Percentiles rank a stretch among this genome's conserved stretches.
Conservation (phyloP, 2,888 invertebrate genomes). For the Zelleria hepariella region DNA sequence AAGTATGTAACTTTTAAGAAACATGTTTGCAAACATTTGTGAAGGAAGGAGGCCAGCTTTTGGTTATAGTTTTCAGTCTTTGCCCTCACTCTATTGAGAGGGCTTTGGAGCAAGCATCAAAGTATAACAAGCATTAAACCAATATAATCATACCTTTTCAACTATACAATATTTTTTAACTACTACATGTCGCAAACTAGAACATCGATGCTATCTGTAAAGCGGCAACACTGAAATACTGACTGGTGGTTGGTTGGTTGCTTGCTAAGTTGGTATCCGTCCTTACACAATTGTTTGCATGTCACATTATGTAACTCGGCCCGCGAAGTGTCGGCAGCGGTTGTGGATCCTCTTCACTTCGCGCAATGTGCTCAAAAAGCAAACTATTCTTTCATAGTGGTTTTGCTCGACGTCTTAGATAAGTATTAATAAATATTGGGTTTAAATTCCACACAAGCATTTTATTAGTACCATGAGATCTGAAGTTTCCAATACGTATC, state of each 20-base stretch:
- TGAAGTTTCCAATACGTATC: constrained; percentile 58
- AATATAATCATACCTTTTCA: constrained; percentile 70
- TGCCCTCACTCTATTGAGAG: constrained; percentile 39
- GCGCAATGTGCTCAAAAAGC: not conserved
- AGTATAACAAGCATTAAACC: constrained; percentile 59
- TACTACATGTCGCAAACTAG: constrained; percentile 67
- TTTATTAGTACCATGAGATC: constrained; percentile 63
- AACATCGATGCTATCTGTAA: constrained; percentile 27
- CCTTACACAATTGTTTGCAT: constrained; percentile 74
- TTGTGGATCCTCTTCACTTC: constrained; percentile 30
- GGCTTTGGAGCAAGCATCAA: constrained; percentile 57
- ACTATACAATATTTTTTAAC: constrained; percentile 54
- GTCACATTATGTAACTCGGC: constrained; percentile 21
- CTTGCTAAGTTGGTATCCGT: constrained; percentile 64
- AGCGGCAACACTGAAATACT: not conserved
- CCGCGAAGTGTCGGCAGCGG: constrained; percentile 19
- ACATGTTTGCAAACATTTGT: constrained; percentile 88
- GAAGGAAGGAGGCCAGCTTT: constrained; percentile 83
- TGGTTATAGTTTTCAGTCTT: constrained; percentile 35
- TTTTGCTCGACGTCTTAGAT: not conserved
- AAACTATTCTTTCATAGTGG: not conserved
- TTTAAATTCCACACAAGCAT: constrained; percentile 53
- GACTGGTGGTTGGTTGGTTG: constrained; percentile 25
- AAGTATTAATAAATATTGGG: constrained; percentile 12
- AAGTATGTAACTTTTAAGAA: constrained; percentile 21